These are phyloP conservation scores for Diabrotica virgifera DNA, from an alignment of 1,140 invertebrate species.

Conservation along the genomic window DNA sequence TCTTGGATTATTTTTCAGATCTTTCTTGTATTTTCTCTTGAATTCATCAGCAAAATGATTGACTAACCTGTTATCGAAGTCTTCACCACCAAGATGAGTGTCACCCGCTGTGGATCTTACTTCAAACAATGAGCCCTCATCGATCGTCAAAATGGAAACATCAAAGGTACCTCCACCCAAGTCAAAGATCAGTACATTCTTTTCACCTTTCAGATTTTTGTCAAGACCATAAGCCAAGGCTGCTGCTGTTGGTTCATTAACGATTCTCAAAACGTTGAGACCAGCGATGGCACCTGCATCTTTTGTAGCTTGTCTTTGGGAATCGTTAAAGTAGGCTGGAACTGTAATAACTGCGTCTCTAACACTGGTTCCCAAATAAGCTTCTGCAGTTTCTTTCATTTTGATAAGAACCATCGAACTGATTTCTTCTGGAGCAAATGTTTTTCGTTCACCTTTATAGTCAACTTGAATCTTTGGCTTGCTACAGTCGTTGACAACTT, in stretches of 20 bases:
- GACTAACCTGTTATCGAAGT: conserved; percentile 75
- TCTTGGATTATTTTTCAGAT: conserved; percentile 49
- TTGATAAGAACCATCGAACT: conserved; percentile 80
- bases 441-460: conserved; percentile 63
- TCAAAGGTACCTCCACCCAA: conserved; percentile 59
- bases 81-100: conserved; percentile 65
- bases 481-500: conserved; percentile 48
- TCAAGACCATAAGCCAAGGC: conserved; percentile 76
- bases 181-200: conserved; percentile 56
- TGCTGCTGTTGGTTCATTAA: conserved; percentile 69
- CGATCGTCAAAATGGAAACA: conserved; percentile 71
- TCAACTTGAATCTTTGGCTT: conserved; percentile 67
- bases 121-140: conserved; percentile 68
- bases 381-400: conserved; percentile 83
- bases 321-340: conserved; percentile 60
- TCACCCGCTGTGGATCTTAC: conserved; percentile 63
- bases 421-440: conserved; percentile 34
- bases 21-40: conserved; percentile 52
- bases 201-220: conserved; percentile 55
- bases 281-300: conserved; percentile 62
- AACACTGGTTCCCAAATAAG: conserved; percentile 46
- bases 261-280: conserved; percentile 56
- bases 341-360: conserved; percentile 45
- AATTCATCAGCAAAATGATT: conserved; percentile 59
- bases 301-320: conserved; percentile 66